Percentiles rank a stretch among this genome's conserved stretches.
Evolutionary conservation across 2,797 vertebrate genomes (phyloP).

Genomic region (Thaleichthys pacificus): DNA sequence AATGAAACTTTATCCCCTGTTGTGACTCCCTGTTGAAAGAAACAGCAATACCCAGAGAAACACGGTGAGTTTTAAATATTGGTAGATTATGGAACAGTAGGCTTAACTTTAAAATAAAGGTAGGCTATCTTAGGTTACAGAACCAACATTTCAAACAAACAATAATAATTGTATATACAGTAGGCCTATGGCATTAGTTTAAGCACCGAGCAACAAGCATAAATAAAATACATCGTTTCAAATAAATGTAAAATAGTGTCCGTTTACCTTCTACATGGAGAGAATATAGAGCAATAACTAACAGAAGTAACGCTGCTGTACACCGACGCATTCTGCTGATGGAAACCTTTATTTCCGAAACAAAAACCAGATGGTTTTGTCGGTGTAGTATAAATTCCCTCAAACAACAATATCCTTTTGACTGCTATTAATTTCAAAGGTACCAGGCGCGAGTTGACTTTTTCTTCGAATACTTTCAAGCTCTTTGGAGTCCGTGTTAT

Average conservation of each 20-base stretch:
- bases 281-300: slow-evolving; percentile 83
- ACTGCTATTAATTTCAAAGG: slow-evolving; percentile 5
- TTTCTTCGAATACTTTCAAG: slow-evolving; percentile 3
- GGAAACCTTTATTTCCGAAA: slow-evolving; percentile 37
- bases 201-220: slow-evolving; percentile 7
- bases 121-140: no score
- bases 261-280: slow-evolving; percentile 88
- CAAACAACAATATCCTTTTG: slow-evolving; percentile 40
- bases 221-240: slow-evolving; percentile 25
- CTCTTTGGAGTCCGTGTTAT: background rate
- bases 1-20: background rate
- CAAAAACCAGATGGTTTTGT: background rate
- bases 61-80: no score
- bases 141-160: no score
- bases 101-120: no score
- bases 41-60: no score
- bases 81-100: no score
- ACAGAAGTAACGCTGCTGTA: slow-evolving; percentile 83
- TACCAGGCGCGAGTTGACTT: background rate
- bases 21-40: no score
- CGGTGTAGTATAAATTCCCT: background rate
- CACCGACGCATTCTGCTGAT: slow-evolving; percentile 83
- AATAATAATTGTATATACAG: no score
- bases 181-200: no score
- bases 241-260: background rate